Evolutionary conservation across 64 coral and sea anemone genomes (phyloP), one percentile per base, ranked within the genome.

Genomic region (Porites lutea): DNA sequence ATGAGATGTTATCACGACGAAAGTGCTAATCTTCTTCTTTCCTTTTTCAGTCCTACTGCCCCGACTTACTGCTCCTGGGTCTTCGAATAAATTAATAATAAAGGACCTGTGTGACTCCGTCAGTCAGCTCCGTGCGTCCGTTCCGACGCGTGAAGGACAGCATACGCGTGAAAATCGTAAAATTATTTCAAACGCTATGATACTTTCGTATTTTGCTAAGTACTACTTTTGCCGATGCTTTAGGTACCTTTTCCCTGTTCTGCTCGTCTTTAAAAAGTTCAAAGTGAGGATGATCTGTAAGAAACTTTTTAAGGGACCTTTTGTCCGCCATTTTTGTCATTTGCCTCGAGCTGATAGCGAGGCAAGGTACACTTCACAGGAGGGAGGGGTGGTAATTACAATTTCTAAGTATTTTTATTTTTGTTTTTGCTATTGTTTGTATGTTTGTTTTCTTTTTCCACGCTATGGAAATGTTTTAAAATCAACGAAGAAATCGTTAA

Each of bases 231-330:
- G 14, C 9, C 20, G 21, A 89, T 2, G 50, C 13, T 66, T 50
- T 16, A 14, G 1, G 21, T 83, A 96, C 94, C 94, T 89, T 96
- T 68, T 89, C 46, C 53, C 71, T 89, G 13, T 46, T 74, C 8
- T 88, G 78, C 19, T 92, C 64, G 52, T 89, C 94, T 47, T 47
- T 75, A 44, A 77, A 77, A 44, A 96, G 84, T 54, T 92, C 94
- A 75, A 96, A 92, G 88, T 89, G 43, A 53, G 78, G 72, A 80
- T 91, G 72, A 16, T 68, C 91, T 49, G 82, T 20, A 22, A 95
- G 65, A 77, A 95, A 90, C 14, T 58, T 59, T 63, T 50, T 79
- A 7, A 95, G 62, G 10, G 48, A 22, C 18, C 5, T 19, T 48
- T 65, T 48, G 75, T 91, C 80, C 93, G 89, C 80, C 93, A 91